Percentiles rank a stretch among this genome's conserved stretches.
Evolutionary conservation across 2,113 vertebrate genomes (phyloP).

Genomic region (Cisticola juncidis): DNA sequence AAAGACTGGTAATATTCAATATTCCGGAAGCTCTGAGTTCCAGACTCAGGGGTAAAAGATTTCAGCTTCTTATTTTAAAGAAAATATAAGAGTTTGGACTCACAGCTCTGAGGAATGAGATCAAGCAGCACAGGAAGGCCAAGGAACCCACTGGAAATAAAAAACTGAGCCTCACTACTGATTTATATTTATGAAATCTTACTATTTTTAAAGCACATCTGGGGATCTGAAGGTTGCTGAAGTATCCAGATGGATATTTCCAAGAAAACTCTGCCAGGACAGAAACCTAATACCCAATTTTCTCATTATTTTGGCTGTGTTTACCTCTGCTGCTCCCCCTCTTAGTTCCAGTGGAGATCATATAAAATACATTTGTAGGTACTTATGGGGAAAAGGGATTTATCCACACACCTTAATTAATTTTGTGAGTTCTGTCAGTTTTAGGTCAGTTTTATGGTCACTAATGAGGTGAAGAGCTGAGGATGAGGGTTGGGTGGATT

Average conservation of each 20-base stretch:
- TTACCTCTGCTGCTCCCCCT: background rate
- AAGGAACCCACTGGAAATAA: background rate
- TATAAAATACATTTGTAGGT: background rate
- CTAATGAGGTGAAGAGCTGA: background rate
- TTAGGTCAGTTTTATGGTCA: background rate
- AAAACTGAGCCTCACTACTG: background rate
- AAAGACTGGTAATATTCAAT: background rate
- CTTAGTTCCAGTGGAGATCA: background rate
- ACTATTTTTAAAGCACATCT: background rate
- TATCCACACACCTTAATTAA: background rate
- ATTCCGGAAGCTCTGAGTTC: background rate
- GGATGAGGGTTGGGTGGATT: background rate
- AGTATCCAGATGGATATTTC: background rate
- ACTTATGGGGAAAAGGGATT: background rate
- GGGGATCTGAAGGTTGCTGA: background rate
- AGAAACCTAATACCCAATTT: background rate
- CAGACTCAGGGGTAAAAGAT: background rate
- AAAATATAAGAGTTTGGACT: background rate
- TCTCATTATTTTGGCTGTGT: background rate
- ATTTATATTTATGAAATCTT: background rate
- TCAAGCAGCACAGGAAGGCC: background rate
- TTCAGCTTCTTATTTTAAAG: background rate
- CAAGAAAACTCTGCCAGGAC: background rate
- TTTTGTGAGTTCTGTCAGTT: background rate
- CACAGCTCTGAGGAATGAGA: background rate